Evolutionary conservation across 2,888 invertebrate species (phyloP).

Genomic region (Eupeodes latifasciatus): DNA sequence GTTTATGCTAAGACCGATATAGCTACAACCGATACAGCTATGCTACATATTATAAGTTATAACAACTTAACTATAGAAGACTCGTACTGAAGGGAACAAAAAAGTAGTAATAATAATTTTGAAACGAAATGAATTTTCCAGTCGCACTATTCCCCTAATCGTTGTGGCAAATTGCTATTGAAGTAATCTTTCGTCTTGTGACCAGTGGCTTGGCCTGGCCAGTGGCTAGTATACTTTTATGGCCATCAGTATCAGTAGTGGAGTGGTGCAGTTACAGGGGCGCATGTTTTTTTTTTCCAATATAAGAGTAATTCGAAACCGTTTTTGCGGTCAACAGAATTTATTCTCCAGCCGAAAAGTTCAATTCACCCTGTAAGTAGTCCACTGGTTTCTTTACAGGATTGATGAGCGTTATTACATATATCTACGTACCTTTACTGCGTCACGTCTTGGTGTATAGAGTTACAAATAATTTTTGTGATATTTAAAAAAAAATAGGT

Average conservation of each 20-base stretch:
- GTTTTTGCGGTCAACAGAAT: constrained; percentile 74
- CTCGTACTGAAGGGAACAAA: background rate
- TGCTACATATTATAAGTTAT: too few relatives aligned
- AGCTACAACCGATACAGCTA: constrained; percentile 14
- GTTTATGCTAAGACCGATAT: constrained; percentile 42
- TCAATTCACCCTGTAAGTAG: constrained; percentile 70
- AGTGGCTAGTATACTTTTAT: constrained; percentile 19
- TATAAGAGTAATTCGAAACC: constrained; percentile 64
- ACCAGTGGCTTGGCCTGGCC: constrained; percentile 9
- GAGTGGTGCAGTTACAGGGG: constrained; percentile 19
- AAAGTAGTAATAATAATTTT: constrained; percentile 9
- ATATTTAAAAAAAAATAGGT: constrained; percentile 6
- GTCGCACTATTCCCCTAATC: constrained; percentile 74
- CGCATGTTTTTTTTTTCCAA: constrained; percentile 61
- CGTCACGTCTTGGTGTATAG: constrained; percentile 17
- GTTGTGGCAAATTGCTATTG: constrained; percentile 71
- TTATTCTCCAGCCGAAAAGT: constrained; percentile 75
- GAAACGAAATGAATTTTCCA: constrained; percentile 69
- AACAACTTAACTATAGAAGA: background rate
- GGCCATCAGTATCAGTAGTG: too few relatives aligned
- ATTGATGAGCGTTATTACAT: background rate
- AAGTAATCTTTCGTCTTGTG: constrained; percentile 30
- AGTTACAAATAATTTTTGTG: constrained; percentile 44
- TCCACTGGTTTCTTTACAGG: constrained; percentile 45
- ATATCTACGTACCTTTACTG: background rate